Conservation (phyloP, 2,113 vertebrate genomes). For the Hydrolagus affinis region DNA sequence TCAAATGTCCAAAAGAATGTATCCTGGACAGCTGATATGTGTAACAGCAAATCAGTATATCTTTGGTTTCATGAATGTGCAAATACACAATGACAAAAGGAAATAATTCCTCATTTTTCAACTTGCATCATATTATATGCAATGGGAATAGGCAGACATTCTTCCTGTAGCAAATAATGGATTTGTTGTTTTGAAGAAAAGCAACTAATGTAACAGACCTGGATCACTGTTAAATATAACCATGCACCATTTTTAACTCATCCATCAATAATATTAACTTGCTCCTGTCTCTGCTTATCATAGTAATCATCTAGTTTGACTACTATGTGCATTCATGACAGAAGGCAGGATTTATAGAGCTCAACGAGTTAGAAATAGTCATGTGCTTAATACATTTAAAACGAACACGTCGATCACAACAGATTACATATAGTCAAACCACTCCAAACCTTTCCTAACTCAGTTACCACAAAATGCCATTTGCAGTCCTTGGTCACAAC, state of each 20-base stretch:
- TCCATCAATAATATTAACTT: background rate
- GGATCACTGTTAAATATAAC: slow-evolving; percentile 11
- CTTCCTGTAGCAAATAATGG: slow-evolving; percentile 1
- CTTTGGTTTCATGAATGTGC: background rate
- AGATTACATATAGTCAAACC: slow-evolving; percentile 12
- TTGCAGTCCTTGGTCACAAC: background rate
- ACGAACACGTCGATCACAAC: slow-evolving; percentile 17
- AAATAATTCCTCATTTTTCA: slow-evolving; percentile 23
- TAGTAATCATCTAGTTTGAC: background rate
- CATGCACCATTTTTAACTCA: background rate
- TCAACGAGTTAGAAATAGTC: slow-evolving; percentile 1
- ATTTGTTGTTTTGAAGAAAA: background rate
- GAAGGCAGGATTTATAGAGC: background rate
- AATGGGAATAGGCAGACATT: background rate
- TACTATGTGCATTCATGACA: background rate
- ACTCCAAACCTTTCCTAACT: slow-evolving; percentile 15
- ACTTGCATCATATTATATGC: background rate
- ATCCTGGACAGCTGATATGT: background rate
- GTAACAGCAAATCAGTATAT: background rate
- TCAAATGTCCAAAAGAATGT: slow-evolving; percentile 19
- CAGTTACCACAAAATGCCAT: slow-evolving; percentile 8
- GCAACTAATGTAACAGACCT: background rate
- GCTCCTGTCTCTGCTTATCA: background rate
- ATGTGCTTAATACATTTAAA: slow-evolving; percentile 5
- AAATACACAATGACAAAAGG: background rate